Base-by-base conservation (phyloP, 1,140 invertebrate species). In the Meloidogyne hapla region DNA sequence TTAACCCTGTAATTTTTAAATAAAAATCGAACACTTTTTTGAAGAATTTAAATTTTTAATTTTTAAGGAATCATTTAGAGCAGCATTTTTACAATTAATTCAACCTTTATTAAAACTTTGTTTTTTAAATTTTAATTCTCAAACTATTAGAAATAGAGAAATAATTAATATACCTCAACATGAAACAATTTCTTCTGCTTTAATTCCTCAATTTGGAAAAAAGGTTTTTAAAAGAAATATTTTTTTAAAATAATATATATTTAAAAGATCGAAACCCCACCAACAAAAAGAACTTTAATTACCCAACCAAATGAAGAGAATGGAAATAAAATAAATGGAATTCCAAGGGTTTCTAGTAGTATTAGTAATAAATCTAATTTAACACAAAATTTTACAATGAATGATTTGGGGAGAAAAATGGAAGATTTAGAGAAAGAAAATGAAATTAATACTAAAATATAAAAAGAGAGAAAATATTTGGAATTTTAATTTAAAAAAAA, bases 101-200 rank as follows among this genome's bases (percentile, higher is more conserved):
- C 77, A 84, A 15, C 83, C 83, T 0, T 67, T 83, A 63, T 76
- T 85, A 48, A 65, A 62, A 40, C 81, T 83, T n/a, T 84, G 79
- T 62, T 81, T 83, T 26, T 81, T 80, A 69, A 77, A 81, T 25
- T 76, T 83, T 25, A 33, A 74, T 28, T 83, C 69, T n/a, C 61
- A 28, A 42, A 56, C n/a, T n/a, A 56, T 56, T 56, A 56, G 48
- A 56, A 56, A 56, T 56, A 56, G 48, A 56, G 48, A 56, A 56
- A 4, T 56, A 56, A n/a, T n/a, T 56, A 75, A 67, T n/a, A 75
- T 74, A 9, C 26, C 56, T 0, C 26, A 21, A 28, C 75, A 76
- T n/a, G 48, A 56, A 21, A 78, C 77, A n/a, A 40, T 77, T 28
- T 79, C 76, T n/a, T 77, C 66, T 18, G 75, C 76, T 15, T 33